Evolutionary conservation across 2,797 vertebrate genomes (phyloP), one percentile per base, ranked within the genome.

Genomic region (Ispidina lecontei): DNA sequence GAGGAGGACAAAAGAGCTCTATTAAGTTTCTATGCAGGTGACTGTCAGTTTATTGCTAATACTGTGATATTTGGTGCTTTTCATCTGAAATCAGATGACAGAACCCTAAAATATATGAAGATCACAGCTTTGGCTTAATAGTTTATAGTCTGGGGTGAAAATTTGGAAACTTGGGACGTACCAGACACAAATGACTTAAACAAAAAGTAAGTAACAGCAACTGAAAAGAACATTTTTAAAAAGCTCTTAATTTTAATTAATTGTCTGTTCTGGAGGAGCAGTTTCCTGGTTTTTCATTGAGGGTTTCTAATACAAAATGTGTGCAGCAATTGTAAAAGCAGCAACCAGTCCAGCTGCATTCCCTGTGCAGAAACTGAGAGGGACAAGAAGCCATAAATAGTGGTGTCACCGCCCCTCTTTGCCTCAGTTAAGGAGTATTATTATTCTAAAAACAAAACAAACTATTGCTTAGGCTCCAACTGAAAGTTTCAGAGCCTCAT

Each of bases 401-500:
- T 88, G 79, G 89, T 93, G 92, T 94, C 94, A 95, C 91, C 4
- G 2, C 89, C 85, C 87, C 80, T 82, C 90, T 94, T 89, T 92
- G 79, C 85, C 41, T 92, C 71, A 58, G 67, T 92, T 94, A 91
- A 95, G 59, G 25, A 89, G 78, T 89, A 85, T 91, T 92, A 93
- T 95, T 96, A 90, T 93, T 94, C 87, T 88, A 78, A 94, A 94
- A 52, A 91, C 89, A 96, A 95, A 96, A 76, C 79, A 96, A 96
- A 91, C 87, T 91, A 81, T 95, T 94, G 67, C 89, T 93, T 70
- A 60, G 70, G 70, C 85, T 95, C 80, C 94, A 93, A 43, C 68
- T 76, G 80, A 78, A 95, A 90, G 77, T 93, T 96, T 96, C 91
- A 91, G 93, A 92, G 79, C 87, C 87, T 93, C 92, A 84, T 95